Conservation (phyloP, 2,888 invertebrate genomes). For the Stictocephala bisonia region DNA sequence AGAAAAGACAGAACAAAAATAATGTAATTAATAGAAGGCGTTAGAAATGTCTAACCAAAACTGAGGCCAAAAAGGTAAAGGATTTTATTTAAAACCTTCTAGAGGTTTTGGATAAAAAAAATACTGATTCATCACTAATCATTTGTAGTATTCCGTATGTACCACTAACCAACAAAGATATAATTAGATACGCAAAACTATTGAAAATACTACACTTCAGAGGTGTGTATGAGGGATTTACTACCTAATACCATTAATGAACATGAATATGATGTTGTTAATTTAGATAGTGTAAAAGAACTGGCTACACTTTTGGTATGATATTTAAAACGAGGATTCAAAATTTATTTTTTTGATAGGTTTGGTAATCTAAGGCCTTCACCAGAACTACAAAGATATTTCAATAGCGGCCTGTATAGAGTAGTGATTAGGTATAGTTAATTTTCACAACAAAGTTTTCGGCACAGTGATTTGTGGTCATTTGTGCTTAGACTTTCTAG, state of each 20-base stretch:
- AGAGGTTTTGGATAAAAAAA: too few relatives aligned
- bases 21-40: too few relatives aligned
- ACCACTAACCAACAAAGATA: slow-evolving; percentile 10
- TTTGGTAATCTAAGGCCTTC: slow-evolving; percentile 38
- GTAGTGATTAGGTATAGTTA: neutral
- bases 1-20: too few relatives aligned
- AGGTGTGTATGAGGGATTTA: slow-evolving; percentile 40
- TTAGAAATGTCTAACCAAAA: too few relatives aligned
- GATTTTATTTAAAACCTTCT: too few relatives aligned
- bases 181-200: neutral
- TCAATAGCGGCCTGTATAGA: neutral
- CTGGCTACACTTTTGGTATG: slow-evolving; percentile 35
- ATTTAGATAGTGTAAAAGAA: slow-evolving; percentile 19
- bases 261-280: slow-evolving; percentile 30
- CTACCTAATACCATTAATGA: slow-evolving; percentile 14
- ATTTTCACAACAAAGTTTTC: neutral
- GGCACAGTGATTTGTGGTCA: slow-evolving; percentile 26
- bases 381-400: slow-evolving; percentile 8
- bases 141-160: too few relatives aligned
- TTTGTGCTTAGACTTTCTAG: slow-evolving; percentile 30
- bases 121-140: too few relatives aligned
- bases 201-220: slow-evolving; percentile 27
- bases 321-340: slow-evolving; percentile 23
- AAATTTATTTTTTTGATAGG: slow-evolving; percentile 35
- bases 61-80: too few relatives aligned